Conservation (phyloP, 2,113 vertebrate species). For the Brachionichthys hirsutus region DNA sequence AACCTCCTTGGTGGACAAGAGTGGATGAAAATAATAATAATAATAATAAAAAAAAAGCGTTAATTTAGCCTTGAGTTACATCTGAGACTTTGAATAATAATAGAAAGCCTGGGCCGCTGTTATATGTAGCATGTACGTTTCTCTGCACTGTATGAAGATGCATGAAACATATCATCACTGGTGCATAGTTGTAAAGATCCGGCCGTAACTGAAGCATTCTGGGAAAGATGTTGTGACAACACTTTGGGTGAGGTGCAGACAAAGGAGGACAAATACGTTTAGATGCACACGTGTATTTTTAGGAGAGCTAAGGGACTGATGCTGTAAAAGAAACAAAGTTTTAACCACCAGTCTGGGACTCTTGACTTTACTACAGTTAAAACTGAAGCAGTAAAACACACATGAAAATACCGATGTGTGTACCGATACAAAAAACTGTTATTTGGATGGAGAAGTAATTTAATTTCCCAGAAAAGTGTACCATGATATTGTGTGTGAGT, state of each 20-base stretch:
- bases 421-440: not conserved
- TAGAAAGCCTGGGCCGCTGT: no score
- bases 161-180: no score
- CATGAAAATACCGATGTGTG: slow-evolving; percentile 25
- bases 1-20: no score
- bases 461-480: slow-evolving; percentile 28
- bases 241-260: slow-evolving; percentile 34
- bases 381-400: slow-evolving; percentile 45
- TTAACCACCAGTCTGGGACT: slow-evolving; percentile 68
- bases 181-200: not conserved
- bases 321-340: slow-evolving; percentile 59
- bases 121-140: no score
- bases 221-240: slow-evolving; percentile 34
- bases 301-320: slow-evolving; percentile 56
- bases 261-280: slow-evolving; percentile 37
- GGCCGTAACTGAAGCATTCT: slow-evolving; percentile 25
- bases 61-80: no score
- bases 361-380: slow-evolving; percentile 59
- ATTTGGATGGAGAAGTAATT: not conserved
- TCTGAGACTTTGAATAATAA: no score
- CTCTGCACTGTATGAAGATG: no score
- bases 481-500: slow-evolving; percentile 35
- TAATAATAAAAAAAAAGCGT: no score
- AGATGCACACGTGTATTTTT: slow-evolving; percentile 50
- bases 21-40: no score